Base-by-base conservation (phyloP, 2,797 vertebrate species). In the Protosalanx chinensis region DNA sequence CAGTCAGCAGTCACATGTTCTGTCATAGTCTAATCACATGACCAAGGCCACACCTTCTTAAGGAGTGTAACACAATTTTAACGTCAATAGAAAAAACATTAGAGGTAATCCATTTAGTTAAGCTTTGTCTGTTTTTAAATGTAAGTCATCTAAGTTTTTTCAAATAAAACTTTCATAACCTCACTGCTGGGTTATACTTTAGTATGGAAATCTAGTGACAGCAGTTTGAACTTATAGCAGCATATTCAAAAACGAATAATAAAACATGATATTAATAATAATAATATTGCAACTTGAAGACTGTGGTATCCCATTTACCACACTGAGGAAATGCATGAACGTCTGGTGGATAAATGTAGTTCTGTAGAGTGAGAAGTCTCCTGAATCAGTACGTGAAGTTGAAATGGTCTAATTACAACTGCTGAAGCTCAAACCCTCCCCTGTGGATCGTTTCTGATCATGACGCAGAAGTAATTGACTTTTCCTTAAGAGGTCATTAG, bases 381-480 rank as follows among this genome's bases (percentile, higher is more conserved):
- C 61, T 41, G n/a, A 72, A 72, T 62, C 67, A 80, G 30, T 79
- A 79, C 82, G 81, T 83, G 81, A 76, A 79, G 81, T 76, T 77
- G 76, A 87, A 87, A 87, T 77, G 76, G 70, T 81, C 81, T 91
- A 89, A 91, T 91, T 90, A 90, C 82, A 85, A 76, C 78, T 81
- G 82, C 76, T 73, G 70, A 75, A 75, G 85, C 84, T 84, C 73
- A 86, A 85, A 81, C 75, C 41, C 81, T 84, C 84, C 84, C 88
- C 89, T 35, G 80, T 76, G 79, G 88, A 77, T 85, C 80, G 82
- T 86, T 84, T 92, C 88, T 91, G 91, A 92, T 92, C 91, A 91
- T 37, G 62, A 86, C 67, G 88, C 90, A 91, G 91, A 92, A 93
- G 89, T 91, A 93, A 93, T 91, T 84, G 89, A 91, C 89, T 92